Evolutionary conservation across 2,888 invertebrate species (phyloP), one percentile per base, ranked within the genome.

Genomic region (Xestoiulus laeticollis): DNA sequence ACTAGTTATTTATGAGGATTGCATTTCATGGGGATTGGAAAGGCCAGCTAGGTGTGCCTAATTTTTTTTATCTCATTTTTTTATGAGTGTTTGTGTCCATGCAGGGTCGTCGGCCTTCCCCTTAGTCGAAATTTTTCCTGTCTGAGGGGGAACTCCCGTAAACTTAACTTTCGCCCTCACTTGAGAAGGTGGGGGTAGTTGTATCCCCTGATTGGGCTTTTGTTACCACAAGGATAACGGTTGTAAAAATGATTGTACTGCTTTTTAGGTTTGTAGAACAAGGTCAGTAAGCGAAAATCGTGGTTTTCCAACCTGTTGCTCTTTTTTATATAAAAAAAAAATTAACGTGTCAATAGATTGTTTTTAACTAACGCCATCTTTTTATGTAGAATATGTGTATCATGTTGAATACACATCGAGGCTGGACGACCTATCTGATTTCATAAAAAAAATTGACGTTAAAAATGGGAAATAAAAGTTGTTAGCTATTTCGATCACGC

Each of bases 261-360:
- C 68, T 85, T 85, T 85, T 85, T 85, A 85, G 85, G 85, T 85
- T 85, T 85, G 85, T 85, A 44, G 85, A 85, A 85, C 85, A 85
- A 85, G 85, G 85, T 85, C 48, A 85, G 43, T 44, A 22, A 44
- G 85, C n/a, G 85, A 44, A 26, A 68, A 68, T 68, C 68, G 68
- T 26, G 68, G 68, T 68, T 68, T 68, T 68, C 68, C 68, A 68
- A 68, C 68, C 68, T 68, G 68, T 68, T 68, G 26, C 68, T 8
- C 22, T 68, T 68, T 68, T 68, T 68, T 68, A 26, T 38, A 5
- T 53, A 53, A 3, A 8, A 19, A n/a, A 68, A 68, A 68, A 68
- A 26, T 22, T 22, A 26, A 68, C 68, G 26, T 68, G 68, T 68
- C 68, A 68, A 68, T 68, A 68, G 68, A 68, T 68, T 5, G 68